Conservation (phyloP, 2,888 invertebrate genomes). For the Archips xylosteana region DNA sequence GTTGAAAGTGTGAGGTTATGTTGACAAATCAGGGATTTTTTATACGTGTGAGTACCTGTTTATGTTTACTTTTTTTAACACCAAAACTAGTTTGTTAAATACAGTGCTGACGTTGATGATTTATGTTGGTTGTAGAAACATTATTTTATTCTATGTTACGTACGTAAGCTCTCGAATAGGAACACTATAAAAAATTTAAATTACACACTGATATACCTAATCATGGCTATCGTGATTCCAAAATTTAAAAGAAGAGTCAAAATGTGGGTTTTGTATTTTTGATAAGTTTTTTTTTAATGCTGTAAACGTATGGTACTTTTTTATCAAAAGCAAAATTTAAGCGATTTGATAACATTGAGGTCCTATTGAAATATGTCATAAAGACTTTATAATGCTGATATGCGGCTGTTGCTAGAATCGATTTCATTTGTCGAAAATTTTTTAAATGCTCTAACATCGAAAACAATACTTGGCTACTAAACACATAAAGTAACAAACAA, state of each 20-base stretch:
- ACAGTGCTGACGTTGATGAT: background rate
- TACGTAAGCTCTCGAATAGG: background rate
- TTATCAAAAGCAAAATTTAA: too few species aligned
- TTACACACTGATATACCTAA: too few species aligned
- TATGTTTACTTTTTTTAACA: background rate
- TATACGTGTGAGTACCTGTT: slow-evolving; percentile 61
- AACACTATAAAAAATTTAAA: too few species aligned
- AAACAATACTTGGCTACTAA: slow-evolving; percentile 2
- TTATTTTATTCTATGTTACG: background rate
- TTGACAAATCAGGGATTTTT: slow-evolving; percentile 67
- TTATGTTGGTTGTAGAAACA: background rate
- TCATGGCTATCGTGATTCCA: too few species aligned
- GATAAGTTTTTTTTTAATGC: too few species aligned
- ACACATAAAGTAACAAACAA: slow-evolving; percentile 22
- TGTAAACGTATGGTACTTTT: too few species aligned
- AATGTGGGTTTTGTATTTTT: too few species aligned
- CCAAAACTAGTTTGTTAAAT: background rate
- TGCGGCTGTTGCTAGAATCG: too few species aligned
- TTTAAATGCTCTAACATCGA: background rate
- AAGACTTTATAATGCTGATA: too few species aligned
- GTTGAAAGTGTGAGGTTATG: slow-evolving; percentile 66
- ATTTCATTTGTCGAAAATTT: background rate
- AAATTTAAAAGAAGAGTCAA: too few species aligned
- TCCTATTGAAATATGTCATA: too few species aligned
- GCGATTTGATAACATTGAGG: too few species aligned